Base-by-base conservation (phyloP, 2,888 invertebrate species). In the Horisme vitalbata region DNA sequence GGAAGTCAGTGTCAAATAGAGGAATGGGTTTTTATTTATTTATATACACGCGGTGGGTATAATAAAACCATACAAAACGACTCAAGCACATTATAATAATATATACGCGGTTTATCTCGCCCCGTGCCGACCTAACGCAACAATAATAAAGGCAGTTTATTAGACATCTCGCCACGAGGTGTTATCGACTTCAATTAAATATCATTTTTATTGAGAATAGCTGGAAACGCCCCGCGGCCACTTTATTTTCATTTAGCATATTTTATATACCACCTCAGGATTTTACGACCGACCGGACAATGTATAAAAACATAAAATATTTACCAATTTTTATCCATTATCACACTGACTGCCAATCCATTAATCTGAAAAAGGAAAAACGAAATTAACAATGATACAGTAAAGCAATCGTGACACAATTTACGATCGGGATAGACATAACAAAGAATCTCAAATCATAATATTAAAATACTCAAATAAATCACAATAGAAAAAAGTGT, bases 111-210 rank as follows among this genome's bases (percentile, higher is more conserved):
- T 61, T 84, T 85, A 86, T 84, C 80, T 74, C 64, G 65, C 62
- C 63, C 63, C 70, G 59, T 51, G 66, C 65, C 74, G 71, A 73
- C 74, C 74, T 79, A 78, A 82, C 80, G 80, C 76, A 79, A 79
- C 78, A 81, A 87, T 87, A 88, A 86, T 84, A 86, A 84, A 85
- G 73, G 62, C 74, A 79, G 78, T 89, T 89, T 89, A 89, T 89
- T 87, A 75, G 79, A 70, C 81, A 71, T 77, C 84, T 79, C 75
- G 67, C 73, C 80, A 76, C 69, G 82, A 75, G 71, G 68, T 77
- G 79, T 82, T 88, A 87, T 87, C 87, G 85, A 65, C 68, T 78
- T 76, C 87, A 88, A 87, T 89, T 89, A 89, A 88, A 87, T 87
- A 83, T 80, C 78, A 83, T 86, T 86, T 89, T 89, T 89, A 88